Percentiles rank a stretch among this genome's conserved stretches.
Evolutionary conservation across 1,140 invertebrate species (phyloP).

Genomic region (Pseudoatta argentina): DNA sequence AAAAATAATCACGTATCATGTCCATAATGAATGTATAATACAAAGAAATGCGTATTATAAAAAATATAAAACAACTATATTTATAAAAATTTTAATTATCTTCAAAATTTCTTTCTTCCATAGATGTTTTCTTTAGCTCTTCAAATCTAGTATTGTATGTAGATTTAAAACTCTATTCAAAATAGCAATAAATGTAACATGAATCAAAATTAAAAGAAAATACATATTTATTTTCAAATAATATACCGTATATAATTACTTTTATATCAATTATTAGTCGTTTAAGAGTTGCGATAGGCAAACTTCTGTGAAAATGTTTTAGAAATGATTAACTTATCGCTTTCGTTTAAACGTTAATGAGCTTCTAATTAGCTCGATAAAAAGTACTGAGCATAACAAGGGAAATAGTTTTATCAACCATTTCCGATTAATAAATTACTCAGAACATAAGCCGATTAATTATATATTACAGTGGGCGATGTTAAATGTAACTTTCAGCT

Average conservation of each 20-base stretch:
- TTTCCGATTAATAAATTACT: constrained; percentile 23
- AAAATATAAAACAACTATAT: constrained; percentile 8
- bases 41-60: not conserved
- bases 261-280: constrained; percentile 1
- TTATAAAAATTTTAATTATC: constrained; percentile 12
- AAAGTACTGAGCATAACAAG: constrained; percentile 20
- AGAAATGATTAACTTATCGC: constrained; percentile 57
- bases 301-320: constrained; percentile 13
- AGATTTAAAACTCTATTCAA: not conserved
- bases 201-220: not conserved
- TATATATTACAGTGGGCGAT: not conserved
- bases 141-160: not conserved
- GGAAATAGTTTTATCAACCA: constrained; percentile 68
- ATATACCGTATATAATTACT: not conserved
- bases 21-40: not conserved
- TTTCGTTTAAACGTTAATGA: constrained; percentile 62
- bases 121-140: not conserved
- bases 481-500: not conserved
- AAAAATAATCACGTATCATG: not conserved
- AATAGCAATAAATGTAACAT: not conserved
- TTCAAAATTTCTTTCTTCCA: not conserved
- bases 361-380: constrained; percentile 71
- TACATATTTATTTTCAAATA: not conserved
- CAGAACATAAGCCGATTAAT: not conserved
- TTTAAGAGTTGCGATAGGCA: not conserved